Conservation (phyloP, 2,797 vertebrate species). For the Sarcoramphus papa region DNA sequence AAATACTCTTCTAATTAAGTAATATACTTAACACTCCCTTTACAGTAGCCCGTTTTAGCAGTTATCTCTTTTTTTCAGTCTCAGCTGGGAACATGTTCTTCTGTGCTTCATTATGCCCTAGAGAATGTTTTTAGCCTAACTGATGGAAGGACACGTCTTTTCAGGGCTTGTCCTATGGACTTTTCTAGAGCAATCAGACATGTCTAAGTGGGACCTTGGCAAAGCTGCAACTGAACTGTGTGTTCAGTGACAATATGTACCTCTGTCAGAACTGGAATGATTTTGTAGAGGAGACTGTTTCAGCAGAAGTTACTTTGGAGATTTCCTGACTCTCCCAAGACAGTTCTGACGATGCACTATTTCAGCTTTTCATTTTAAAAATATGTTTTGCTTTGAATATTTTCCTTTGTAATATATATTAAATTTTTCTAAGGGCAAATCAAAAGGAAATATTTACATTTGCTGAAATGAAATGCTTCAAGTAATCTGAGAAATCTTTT, state of each 20-base stretch:
- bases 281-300: neutral
- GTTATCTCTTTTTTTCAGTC: neutral
- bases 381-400: neutral
- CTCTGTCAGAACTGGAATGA: neutral
- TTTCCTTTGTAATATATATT: constrained; percentile 20
- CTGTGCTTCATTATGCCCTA: neutral
- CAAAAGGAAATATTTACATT: constrained; percentile 53
- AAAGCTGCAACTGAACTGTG: neutral
- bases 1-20: neutral
- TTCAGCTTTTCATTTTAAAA: constrained; percentile 30
- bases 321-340: neutral
- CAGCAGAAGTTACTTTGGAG: neutral
- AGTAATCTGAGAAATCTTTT: neutral
- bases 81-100: neutral
- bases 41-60: neutral
- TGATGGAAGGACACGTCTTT: neutral
- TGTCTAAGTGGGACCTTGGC: neutral
- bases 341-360: neutral
- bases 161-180: neutral
- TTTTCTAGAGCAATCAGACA: neutral
- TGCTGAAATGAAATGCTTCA: neutral
- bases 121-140: neutral
- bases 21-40: neutral
- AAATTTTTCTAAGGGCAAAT: neutral
- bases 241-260: neutral